Percentiles rank a stretch among this genome's conserved stretches.
Evolutionary conservation across 2,888 invertebrate genomes (phyloP).

Genomic region (Caenorhabditis sinica): DNA sequence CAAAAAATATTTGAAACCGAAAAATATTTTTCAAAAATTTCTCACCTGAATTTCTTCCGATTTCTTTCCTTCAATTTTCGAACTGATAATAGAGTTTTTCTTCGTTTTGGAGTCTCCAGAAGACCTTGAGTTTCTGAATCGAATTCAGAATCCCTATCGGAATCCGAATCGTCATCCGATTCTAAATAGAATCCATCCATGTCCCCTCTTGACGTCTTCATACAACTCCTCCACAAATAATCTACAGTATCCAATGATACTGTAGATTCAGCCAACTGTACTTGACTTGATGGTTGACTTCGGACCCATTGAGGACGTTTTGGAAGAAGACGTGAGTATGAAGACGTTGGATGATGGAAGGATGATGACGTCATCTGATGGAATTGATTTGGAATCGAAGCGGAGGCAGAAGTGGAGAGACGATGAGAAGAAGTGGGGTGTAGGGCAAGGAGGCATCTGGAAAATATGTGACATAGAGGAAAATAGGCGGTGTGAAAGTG

Average conservation of each 20-base stretch:
- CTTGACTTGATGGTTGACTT: slow-evolving; percentile 22
- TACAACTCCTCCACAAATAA: too few species aligned
- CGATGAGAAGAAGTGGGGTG: slow-evolving; percentile 18
- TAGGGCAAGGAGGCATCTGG: slow-evolving; percentile 56
- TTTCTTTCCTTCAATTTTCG: slow-evolving; percentile 36
- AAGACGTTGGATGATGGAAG: not conserved
- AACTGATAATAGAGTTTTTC: not conserved
- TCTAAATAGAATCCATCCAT: slow-evolving; percentile 29
- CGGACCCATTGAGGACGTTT: slow-evolving; percentile 61
- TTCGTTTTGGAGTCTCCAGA: slow-evolving; percentile 1
- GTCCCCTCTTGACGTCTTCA: not conserved
- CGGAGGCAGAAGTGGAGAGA: slow-evolving; percentile 37
- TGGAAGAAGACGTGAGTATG: slow-evolving; percentile 55
- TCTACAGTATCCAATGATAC: slow-evolving; percentile 34
- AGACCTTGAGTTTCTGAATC: not conserved
- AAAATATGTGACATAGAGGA: too few species aligned
- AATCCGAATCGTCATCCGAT: slow-evolving; percentile 32
- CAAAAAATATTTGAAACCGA: not conserved
- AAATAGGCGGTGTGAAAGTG: too few species aligned
- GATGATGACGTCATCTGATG: slow-evolving; percentile 40
- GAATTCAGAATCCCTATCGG: not conserved
- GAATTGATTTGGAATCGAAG: not conserved
- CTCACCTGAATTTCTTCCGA: slow-evolving; percentile 35
- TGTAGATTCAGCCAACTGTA: slow-evolving; percentile 28
- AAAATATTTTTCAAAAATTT: not conserved